Conservation (phyloP, 1,140 invertebrate species). For the Bombus consobrinus region DNA sequence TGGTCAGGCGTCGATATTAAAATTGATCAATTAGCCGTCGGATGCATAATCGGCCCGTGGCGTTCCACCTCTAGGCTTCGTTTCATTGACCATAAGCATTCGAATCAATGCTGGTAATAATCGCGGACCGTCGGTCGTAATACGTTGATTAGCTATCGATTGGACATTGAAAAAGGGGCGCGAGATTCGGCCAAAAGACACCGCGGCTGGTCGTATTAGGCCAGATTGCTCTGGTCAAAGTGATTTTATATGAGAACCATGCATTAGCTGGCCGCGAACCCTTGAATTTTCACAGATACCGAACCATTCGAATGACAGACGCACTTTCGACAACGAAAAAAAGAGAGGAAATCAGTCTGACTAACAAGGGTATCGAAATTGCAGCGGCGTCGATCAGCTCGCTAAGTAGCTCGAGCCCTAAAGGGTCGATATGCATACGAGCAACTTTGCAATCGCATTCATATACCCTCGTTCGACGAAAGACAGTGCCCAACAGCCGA, state of each 20-base stretch:
- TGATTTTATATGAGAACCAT: slow-evolving; percentile 38
- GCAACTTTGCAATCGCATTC: slow-evolving; percentile 54
- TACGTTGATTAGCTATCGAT: slow-evolving; percentile 23
- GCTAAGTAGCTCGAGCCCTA: slow-evolving; percentile 45
- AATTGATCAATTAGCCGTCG: slow-evolving; percentile 42
- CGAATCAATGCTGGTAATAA: slow-evolving; percentile 11
- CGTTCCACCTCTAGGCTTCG: neutral
- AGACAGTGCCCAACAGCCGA: slow-evolving; percentile 41
- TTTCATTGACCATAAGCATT: neutral
- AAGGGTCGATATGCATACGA: slow-evolving; percentile 58
- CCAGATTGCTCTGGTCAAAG: slow-evolving; percentile 21
- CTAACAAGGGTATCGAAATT: slow-evolving; percentile 67
- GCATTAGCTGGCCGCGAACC: slow-evolving; percentile 27
- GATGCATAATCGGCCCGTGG: neutral
- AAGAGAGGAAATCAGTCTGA: neutral
- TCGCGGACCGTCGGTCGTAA: neutral
- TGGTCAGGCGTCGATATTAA: slow-evolving; percentile 23
- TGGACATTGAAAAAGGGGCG: neutral
- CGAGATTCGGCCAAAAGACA: slow-evolving; percentile 14
- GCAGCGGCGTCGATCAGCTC: slow-evolving; percentile 47
- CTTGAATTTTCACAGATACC: slow-evolving; percentile 29
- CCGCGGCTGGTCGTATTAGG: neutral
- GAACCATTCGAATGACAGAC: neutral
- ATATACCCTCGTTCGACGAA: slow-evolving; percentile 53
- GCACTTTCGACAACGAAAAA: too few relatives aligned